These are phyloP conservation scores for Erebia epiphron DNA, from an alignment of 2,888 invertebrate genomes.

Conservation along the genomic window DNA sequence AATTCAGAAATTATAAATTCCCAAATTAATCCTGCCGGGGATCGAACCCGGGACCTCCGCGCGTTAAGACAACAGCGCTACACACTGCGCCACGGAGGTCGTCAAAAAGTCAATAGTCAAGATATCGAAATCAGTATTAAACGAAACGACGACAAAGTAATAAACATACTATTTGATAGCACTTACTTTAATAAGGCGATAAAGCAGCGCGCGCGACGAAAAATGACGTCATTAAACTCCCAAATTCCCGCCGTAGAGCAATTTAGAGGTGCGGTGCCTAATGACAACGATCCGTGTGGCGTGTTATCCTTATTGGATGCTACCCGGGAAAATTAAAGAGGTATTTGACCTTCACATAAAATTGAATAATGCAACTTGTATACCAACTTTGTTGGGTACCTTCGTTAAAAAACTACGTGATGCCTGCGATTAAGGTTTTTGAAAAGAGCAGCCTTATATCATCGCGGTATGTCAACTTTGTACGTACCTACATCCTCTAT, in stretches of 20 bases:
- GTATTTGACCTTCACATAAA: not conserved
- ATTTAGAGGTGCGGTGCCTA: constrained; percentile 30
- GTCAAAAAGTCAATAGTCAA: not conserved
- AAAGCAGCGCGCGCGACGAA: constrained; percentile 62
- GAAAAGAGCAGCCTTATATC: too few species aligned
- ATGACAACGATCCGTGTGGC: constrained; percentile 27
- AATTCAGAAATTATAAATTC: too few species aligned
- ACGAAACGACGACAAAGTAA: not conserved
- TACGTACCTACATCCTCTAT: too few species aligned
- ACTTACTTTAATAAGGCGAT: constrained; percentile 65
- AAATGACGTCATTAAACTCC: constrained; percentile 67
- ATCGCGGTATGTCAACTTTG: too few species aligned
- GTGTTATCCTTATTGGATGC: constrained; percentile 22
- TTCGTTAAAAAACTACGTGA: too few species aligned
- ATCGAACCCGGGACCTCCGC: too few species aligned
- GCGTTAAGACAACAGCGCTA: too few species aligned
- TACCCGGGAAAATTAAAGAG: not conserved
- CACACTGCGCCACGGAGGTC: too few species aligned
- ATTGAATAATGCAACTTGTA: not conserved
- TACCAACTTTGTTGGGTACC: too few species aligned
- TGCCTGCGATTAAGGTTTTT: too few species aligned
- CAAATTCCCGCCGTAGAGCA: constrained; percentile 52
- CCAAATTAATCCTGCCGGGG: too few species aligned
- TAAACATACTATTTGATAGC: constrained; percentile 58
- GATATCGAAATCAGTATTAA: not conserved